A percentile compares a stretch with the other conserved stretches of the same genome.
These are phyloP conservation scores for Palaemon carinicauda DNA, from an alignment of 1,140 invertebrate genomes.

Conservation along the genomic window DNA sequence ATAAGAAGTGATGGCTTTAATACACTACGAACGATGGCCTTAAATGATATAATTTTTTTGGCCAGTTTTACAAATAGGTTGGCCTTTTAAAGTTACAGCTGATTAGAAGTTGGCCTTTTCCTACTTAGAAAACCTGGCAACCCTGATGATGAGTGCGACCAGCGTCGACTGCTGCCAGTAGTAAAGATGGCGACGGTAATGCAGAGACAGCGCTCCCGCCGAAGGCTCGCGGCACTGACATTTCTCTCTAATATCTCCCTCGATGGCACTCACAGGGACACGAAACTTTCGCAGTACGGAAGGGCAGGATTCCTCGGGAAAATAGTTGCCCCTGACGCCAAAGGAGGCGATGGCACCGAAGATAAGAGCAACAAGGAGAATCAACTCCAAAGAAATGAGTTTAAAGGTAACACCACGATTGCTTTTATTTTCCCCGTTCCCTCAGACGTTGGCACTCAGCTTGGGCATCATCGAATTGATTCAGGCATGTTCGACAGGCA, in stretches of 20 bases:
- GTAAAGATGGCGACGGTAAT: slow-evolving; percentile 55
- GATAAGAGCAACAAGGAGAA: slow-evolving; percentile 25
- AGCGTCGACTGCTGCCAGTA: no score
- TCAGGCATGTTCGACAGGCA: no score
- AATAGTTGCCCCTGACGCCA: not conserved
- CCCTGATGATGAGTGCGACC: no score
- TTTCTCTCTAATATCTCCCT: slow-evolving; percentile 95
- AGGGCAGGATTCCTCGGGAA: slow-evolving; percentile 11
- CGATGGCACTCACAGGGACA: slow-evolving; percentile 88
- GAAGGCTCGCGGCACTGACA: slow-evolving; percentile 84
- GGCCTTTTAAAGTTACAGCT: no score
- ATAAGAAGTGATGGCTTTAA: no score
- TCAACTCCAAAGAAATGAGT: not conserved
- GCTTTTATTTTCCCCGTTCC: not conserved
- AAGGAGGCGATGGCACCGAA: not conserved
- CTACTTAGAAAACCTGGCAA: no score
- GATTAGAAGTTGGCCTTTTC: no score
- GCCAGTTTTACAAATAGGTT: no score
- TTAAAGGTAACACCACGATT: not conserved
- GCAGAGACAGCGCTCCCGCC: slow-evolving; percentile 66
- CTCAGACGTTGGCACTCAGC: no score
- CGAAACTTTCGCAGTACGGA: slow-evolving; percentile 71
- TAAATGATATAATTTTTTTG: no score
- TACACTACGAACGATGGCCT: no score
- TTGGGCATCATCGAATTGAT: no score